Conservation (phyloP, 2,888 invertebrate genomes). For the Gymnocheta viridis region DNA sequence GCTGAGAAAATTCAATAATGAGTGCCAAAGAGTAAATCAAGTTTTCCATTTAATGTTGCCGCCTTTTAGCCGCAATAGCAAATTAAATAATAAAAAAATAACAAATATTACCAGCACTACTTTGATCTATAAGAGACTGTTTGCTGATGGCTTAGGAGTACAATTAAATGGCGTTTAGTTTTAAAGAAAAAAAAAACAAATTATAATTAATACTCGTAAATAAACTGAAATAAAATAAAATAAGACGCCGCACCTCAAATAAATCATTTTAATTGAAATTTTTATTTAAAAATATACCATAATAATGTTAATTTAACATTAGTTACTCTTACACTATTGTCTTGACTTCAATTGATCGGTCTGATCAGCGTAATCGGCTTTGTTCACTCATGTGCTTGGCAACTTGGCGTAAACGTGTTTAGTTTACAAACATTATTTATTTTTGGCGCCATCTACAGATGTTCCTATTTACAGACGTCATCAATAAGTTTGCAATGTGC, state of each 20-base stretch:
- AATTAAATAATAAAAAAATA: constrained; percentile 32
- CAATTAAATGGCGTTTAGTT: constrained; percentile 66
- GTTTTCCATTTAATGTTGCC: constrained; percentile 60
- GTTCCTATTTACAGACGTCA: constrained; percentile 28
- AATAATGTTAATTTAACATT: constrained; percentile 37
- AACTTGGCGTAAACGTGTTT: constrained; percentile 52
- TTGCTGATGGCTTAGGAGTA: constrained; percentile 42
- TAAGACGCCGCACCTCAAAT: constrained; percentile 59
- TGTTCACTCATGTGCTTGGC: constrained; percentile 37
- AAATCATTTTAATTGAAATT: constrained; percentile 62
- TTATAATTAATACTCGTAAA: neutral
- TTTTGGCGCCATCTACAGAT: constrained; percentile 60
- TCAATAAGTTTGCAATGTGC: neutral
- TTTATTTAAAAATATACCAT: constrained; percentile 50
- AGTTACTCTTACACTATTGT: constrained; percentile 7
- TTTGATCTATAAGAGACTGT: constrained; percentile 52
- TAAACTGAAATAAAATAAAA: no score
- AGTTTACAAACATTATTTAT: constrained; percentile 45
- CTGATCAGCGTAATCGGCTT: constrained; percentile 27
- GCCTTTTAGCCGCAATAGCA: constrained; percentile 46
- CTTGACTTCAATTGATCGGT: constrained; percentile 39
- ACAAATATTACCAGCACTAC: constrained; percentile 1
- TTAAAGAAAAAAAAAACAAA: neutral
- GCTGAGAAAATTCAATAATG: constrained; percentile 14
- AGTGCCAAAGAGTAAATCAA: constrained; percentile 53